phyloP scores from a whole-genome alignment of 2,888 invertebrate genomes.

The Siphlonurus alternatus region DNA sequence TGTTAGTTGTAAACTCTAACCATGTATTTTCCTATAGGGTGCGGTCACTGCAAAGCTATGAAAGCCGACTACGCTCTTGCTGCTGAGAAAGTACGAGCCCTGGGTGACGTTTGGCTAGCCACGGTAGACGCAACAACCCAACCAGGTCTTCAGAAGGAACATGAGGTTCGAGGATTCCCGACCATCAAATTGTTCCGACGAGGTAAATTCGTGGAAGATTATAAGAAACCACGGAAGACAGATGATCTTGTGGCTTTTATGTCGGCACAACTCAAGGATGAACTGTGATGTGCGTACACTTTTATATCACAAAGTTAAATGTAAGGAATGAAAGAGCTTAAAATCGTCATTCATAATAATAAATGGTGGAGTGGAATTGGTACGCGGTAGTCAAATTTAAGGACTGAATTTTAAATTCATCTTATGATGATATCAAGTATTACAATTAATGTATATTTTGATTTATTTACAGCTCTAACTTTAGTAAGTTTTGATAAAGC shows the following conservation, averaged over 20 bases:
- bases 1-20: too few relatives aligned
- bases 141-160: slow-evolving; percentile 36
- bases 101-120: slow-evolving; percentile 32
- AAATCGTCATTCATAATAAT: too few relatives aligned
- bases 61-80: slow-evolving; percentile 47
- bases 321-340: too few relatives aligned
- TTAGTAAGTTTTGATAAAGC: too few relatives aligned
- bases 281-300: slow-evolving; percentile 14
- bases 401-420: too few relatives aligned
- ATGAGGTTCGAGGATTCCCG: slow-evolving; percentile 45
- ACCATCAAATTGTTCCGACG: slow-evolving; percentile 43
- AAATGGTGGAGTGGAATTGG: too few relatives aligned
- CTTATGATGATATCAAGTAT: too few relatives aligned
- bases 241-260: slow-evolving; percentile 39
- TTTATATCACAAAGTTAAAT: too few relatives aligned
- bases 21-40: slow-evolving; percentile 47
- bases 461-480: too few relatives aligned
- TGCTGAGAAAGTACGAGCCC: slow-evolving; percentile 31
- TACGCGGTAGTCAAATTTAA: too few relatives aligned
- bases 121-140: slow-evolving; percentile 52
- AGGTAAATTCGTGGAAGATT: slow-evolving; percentile 36
- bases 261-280: slow-evolving; percentile 18
- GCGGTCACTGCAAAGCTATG: slow-evolving; percentile 48
- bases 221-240: slow-evolving; percentile 35
- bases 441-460: too few relatives aligned